A percentile compares a stretch with the other conserved stretches of the same genome.
These are phyloP conservation scores for Trichonephila inaurata DNA, from an alignment of 1,140 invertebrate species.

Conservation along the genomic window DNA sequence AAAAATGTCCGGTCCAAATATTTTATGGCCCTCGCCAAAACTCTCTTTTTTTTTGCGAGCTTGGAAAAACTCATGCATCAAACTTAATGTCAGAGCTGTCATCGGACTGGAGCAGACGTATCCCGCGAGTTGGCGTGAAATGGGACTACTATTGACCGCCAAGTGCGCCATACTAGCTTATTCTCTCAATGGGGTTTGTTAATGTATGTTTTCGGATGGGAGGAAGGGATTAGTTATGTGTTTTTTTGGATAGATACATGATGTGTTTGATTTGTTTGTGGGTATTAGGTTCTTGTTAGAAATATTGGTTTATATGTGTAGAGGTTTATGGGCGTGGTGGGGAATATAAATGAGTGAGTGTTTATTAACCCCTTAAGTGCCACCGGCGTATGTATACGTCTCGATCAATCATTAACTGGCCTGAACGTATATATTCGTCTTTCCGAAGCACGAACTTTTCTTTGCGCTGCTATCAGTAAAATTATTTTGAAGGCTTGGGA, in stretches of 20 bases:
- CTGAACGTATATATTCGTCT: too few species aligned
- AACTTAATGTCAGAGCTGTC: conserved; percentile 73
- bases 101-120: conserved; percentile 36
- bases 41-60: conserved; percentile 11
- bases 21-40: conserved; percentile 70
- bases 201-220: neutral
- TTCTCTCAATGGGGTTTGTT: neutral
- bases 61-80: conserved; percentile 51
- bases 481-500: too few species aligned
- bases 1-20: conserved; percentile 74
- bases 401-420: too few species aligned
- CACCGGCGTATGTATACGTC: too few species aligned
- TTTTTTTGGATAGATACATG: neutral
- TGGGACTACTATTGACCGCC: conserved; percentile 39
- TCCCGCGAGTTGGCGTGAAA: conserved; percentile 52
- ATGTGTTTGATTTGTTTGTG: too few species aligned
- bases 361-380: too few species aligned
- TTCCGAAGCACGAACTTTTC: too few species aligned
- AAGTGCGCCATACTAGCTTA: neutral
- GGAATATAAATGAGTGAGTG: too few species aligned
- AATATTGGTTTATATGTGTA: neutral
- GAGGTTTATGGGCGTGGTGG: too few species aligned
- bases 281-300: neutral
- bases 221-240: neutral
- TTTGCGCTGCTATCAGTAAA: too few species aligned